These are phyloP conservation scores for Zygogramma bicolorata DNA, from an alignment of 2,888 invertebrate species.

Conservation along the genomic window DNA sequence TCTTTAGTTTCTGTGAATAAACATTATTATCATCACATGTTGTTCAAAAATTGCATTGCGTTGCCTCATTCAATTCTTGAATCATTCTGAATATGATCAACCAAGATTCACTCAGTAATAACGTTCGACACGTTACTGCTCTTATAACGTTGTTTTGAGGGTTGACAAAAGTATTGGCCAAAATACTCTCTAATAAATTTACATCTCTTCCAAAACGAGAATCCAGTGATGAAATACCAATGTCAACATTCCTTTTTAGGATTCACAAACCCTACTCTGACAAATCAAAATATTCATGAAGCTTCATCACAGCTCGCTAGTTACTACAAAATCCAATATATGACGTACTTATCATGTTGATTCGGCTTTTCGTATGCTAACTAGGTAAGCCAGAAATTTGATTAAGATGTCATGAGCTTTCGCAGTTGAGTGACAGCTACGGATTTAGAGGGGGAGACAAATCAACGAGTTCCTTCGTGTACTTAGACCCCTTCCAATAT, in stretches of 20 bases:
- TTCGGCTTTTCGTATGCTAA: conserved; percentile 7
- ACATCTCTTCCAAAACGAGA: too few relatives aligned
- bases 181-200: too few relatives aligned
- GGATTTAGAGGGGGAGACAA: neutral
- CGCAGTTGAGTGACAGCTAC: neutral
- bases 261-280: neutral
- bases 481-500: neutral
- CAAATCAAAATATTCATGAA: conserved; percentile 3
- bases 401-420: conserved; percentile 9
- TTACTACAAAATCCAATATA: neutral
- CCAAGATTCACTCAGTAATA: too few relatives aligned
- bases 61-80: too few relatives aligned
- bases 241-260: neutral
- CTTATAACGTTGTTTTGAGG: too few relatives aligned
- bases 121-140: too few relatives aligned
- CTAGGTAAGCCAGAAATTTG: neutral
- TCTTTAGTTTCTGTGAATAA: too few relatives aligned
- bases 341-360: conserved; percentile 8
- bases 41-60: too few relatives aligned
- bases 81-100: too few relatives aligned
- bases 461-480: neutral
- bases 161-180: too few relatives aligned
- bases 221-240: too few relatives aligned
- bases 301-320: neutral
- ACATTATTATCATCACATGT: too few relatives aligned